phyloP scores from a whole-genome alignment of 2,888 invertebrate genomes.

The Neoascia interrupta region DNA sequence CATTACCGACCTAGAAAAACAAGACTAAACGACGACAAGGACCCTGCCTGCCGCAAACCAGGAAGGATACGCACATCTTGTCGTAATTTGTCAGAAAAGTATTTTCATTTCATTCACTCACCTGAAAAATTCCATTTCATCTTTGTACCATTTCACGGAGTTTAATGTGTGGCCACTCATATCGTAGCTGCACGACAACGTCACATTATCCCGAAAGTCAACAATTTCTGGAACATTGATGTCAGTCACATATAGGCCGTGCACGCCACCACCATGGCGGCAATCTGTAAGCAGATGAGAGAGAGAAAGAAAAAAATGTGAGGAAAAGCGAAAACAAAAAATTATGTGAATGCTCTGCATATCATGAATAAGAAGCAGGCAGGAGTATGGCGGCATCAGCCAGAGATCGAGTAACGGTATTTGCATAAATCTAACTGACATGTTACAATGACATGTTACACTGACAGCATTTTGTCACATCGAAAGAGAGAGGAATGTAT shows the following conservation, averaged over 20 bases:
- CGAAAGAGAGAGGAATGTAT: slow-evolving; percentile 28
- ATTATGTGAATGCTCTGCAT: slow-evolving; percentile 41
- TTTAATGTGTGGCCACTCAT: slow-evolving; percentile 81
- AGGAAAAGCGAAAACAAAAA: too few relatives aligned
- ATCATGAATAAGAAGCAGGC: slow-evolving; percentile 63
- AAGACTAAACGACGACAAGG: slow-evolving; percentile 7
- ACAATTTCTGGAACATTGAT: slow-evolving; percentile 80
- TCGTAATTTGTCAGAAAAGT: slow-evolving; percentile 50
- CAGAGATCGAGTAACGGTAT: slow-evolving; percentile 64
- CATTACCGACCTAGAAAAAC: slow-evolving; percentile 1
- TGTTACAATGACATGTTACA: slow-evolving; percentile 66
- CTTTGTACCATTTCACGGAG: slow-evolving; percentile 81
- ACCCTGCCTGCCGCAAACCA: too few relatives aligned
- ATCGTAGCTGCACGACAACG: slow-evolving; percentile 80
- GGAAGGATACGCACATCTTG: slow-evolving; percentile 18
- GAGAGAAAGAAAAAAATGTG: too few relatives aligned
- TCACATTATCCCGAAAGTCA: slow-evolving; percentile 80
- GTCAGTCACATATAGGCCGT: slow-evolving; percentile 78
- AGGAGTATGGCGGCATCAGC: too few relatives aligned
- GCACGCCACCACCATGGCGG: slow-evolving; percentile 70
- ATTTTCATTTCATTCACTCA: slow-evolving; percentile 71
- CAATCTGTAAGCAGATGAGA: slow-evolving; percentile 72
- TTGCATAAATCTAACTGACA: slow-evolving; percentile 70
- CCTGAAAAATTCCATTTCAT: slow-evolving; percentile 81
- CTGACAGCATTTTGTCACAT: slow-evolving; percentile 65